These are phyloP conservation scores for Heliconius nattereri DNA, from an alignment of 1,140 invertebrate genomes.

Conservation along the genomic window DNA sequence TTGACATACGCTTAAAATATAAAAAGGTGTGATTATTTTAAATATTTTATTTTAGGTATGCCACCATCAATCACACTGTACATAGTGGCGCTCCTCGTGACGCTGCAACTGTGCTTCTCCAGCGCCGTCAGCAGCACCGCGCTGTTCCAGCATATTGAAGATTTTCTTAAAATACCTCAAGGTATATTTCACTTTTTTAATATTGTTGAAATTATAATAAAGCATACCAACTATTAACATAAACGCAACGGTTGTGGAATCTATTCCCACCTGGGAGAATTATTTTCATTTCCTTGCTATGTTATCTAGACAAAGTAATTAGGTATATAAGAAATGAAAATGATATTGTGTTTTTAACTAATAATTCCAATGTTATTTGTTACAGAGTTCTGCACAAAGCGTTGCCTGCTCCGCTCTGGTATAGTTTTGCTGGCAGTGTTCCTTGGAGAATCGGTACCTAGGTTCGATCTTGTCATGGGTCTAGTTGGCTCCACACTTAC, in stretches of 20 bases:
- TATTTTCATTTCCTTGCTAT: no score
- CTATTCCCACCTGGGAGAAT: no score
- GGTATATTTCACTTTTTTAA: conserved; percentile 40
- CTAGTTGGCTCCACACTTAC: conserved; percentile 92
- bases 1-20: no score
- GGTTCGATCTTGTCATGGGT: conserved; percentile 94
- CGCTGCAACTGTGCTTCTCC: conserved; percentile 88
- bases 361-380: not conserved
- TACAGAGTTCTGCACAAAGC: conserved; percentile 89
- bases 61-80: conserved; percentile 83
- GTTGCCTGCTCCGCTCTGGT: conserved; percentile 87
- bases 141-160: conserved; percentile 85
- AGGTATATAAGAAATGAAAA: not conserved
- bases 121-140: conserved; percentile 88
- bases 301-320: no score
- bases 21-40: no score
- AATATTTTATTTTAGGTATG: conserved; percentile 74
- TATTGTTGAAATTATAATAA: not conserved
- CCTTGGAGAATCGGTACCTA: conserved; percentile 90
- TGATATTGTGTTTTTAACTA: not conserved
- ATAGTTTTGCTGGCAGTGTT: conserved; percentile 88
- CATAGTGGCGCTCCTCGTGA: conserved; percentile 85
- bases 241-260: no score
- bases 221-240: no score
- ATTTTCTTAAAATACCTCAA: conserved; percentile 63